Percentiles rank a stretch among this genome's conserved stretches.
These are phyloP conservation scores for Napeogenes inachia DNA, from an alignment of 2,888 invertebrate genomes.

Conservation along the genomic window DNA sequence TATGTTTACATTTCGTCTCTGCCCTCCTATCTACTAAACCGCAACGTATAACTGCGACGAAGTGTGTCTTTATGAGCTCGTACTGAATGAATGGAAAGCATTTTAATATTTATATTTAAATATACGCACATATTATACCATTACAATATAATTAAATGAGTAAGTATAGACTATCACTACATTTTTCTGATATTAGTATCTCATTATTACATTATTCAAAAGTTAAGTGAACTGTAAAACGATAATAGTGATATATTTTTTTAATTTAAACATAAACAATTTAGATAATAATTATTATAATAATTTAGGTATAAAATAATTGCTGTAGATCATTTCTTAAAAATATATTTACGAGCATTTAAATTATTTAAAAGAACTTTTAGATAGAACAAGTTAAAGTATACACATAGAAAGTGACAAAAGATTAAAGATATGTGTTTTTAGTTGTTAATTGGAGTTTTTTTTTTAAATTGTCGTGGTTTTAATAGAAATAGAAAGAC, in stretches of 20 bases:
- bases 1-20: constrained; percentile 50
- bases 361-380: no score
- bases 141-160: no score
- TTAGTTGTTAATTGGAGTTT: no score
- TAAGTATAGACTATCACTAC: not conserved
- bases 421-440: no score
- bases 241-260: constrained; percentile 13
- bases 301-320: no score
- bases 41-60: constrained; percentile 1
- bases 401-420: no score
- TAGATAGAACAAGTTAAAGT: no score
- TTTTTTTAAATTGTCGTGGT: no score
- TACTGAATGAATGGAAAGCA: not conserved
- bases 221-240: constrained; percentile 27
- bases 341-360: no score
- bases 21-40: constrained; percentile 6
- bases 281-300: no score
- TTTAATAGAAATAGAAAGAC: no score
- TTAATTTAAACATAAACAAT: constrained; percentile 6
- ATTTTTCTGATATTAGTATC: constrained; percentile 40
- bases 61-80: not conserved
- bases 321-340: no score
- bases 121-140: not conserved
- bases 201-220: constrained; percentile 41
- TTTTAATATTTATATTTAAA: constrained; percentile 1